Conservation (phyloP, 2,113 vertebrate species). For the Orcinus orca region DNA sequence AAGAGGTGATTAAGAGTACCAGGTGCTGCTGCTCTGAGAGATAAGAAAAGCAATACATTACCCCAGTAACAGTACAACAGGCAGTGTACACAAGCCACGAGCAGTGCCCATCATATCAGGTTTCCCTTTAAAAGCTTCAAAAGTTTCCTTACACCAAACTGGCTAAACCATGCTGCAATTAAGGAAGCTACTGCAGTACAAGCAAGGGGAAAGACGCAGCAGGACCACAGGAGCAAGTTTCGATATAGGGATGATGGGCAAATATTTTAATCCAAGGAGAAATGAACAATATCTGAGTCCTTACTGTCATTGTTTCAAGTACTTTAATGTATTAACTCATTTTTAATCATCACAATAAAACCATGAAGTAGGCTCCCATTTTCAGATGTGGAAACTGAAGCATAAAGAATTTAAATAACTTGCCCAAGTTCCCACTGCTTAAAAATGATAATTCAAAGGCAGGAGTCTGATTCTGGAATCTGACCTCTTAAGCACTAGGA, state of each 20-base stretch:
- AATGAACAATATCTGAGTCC: not conserved
- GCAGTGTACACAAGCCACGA: not conserved
- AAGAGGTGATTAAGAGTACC: not conserved
- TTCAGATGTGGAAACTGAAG: not conserved
- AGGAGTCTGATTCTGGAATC: not conserved
- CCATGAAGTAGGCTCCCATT: not conserved
- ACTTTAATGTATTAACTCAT: not conserved
- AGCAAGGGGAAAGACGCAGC: not conserved
- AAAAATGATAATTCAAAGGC: not conserved
- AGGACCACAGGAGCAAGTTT: not conserved
- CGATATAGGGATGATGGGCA: accelerated
- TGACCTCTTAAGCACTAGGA: not conserved
- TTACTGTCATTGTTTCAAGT: not conserved
- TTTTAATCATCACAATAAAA: not conserved
- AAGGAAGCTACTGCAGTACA: not conserved
- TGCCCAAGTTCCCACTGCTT: not conserved
- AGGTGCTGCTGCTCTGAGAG: not conserved
- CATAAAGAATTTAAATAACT: not conserved
- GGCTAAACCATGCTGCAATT: not conserved
- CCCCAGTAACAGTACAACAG: not conserved
- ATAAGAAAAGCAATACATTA: not conserved
- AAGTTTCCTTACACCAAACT: not conserved
- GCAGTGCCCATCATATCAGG: not conserved
- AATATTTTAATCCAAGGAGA: not conserved
- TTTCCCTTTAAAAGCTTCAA: not conserved